Conservation (phyloP, 2,888 invertebrate species). For the Ferdinandea cuprea region DNA sequence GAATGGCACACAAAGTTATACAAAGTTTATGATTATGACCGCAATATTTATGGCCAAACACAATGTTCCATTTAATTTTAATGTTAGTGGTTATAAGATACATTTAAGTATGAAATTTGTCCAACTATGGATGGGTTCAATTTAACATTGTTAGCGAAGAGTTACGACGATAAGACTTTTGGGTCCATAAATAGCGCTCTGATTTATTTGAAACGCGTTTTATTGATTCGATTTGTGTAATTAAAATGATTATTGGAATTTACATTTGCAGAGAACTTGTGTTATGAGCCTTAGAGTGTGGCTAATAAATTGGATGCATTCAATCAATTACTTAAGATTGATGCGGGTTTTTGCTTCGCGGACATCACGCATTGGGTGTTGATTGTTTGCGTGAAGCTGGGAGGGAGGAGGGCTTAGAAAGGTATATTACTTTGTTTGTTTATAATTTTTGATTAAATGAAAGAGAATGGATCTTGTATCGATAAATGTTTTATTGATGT, state of each 20-base stretch:
- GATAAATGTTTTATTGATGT: too few relatives aligned
- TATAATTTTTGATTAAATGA: too few relatives aligned
- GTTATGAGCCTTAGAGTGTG: constrained; percentile 24
- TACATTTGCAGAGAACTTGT: constrained; percentile 5
- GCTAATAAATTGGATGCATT: constrained; percentile 51
- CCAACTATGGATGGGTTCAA: constrained; percentile 63
- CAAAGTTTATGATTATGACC: constrained; percentile 69
- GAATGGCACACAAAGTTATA: constrained; percentile 41
- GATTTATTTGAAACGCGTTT: constrained; percentile 65
- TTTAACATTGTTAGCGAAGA: constrained; percentile 62
- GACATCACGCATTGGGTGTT: too few relatives aligned
- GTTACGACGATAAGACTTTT: constrained; percentile 20
- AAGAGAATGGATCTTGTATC: too few relatives aligned
- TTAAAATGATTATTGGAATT: constrained; percentile 62
- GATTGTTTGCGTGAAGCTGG: too few relatives aligned
- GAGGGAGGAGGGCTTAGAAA: too few relatives aligned
- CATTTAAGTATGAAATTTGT: constrained; percentile 54
- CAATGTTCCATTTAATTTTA: constrained; percentile 73
- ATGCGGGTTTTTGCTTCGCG: constrained; percentile 27
- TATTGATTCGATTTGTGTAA: constrained; percentile 49
- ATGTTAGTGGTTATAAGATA: constrained; percentile 38
- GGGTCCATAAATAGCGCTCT: constrained; percentile 50
- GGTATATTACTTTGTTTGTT: too few relatives aligned
- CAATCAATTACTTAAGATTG: constrained; percentile 33
- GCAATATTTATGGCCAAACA: constrained; percentile 63